Conservation (phyloP, 2,888 invertebrate genomes). For the Oscheius onirici region DNA sequence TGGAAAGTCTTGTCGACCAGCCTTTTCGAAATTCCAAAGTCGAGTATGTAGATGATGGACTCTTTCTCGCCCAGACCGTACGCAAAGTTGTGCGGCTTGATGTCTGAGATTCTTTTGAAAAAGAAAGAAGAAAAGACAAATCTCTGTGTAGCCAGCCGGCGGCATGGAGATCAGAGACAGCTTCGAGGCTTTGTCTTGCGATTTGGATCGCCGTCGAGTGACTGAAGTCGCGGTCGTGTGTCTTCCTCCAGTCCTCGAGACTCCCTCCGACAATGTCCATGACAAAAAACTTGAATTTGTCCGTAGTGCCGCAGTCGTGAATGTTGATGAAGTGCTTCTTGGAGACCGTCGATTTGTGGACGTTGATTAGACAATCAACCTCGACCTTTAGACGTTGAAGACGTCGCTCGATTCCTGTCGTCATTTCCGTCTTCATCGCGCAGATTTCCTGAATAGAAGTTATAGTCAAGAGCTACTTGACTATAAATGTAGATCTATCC, state of each 20-base stretch:
- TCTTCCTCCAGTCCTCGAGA: not conserved
- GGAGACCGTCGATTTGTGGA: too few relatives aligned
- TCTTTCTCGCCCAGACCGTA: constrained; percentile 8
- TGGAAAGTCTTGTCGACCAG: too few relatives aligned
- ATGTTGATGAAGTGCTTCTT: constrained; percentile 2
- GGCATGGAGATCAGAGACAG: not conserved
- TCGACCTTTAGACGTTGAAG: too few relatives aligned
- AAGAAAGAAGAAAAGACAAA: not conserved
- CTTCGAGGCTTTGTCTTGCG: not conserved
- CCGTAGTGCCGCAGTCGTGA: not conserved
- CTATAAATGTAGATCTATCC: too few relatives aligned
- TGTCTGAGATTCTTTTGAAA: not conserved
- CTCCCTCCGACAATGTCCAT: not conserved
- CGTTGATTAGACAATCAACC: too few relatives aligned
- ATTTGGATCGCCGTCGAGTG: not conserved
- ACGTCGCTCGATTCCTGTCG: too few relatives aligned
- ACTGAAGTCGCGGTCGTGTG: not conserved
- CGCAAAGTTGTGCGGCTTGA: constrained; percentile 27
- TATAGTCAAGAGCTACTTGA: too few relatives aligned
- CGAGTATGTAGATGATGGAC: constrained; percentile 14
- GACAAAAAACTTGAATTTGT: not conserved
- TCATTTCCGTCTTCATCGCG: too few relatives aligned
- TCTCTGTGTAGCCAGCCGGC: not conserved
- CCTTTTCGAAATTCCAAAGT: not conserved
- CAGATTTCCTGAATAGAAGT: too few relatives aligned